phyloP scores from a whole-genome alignment of 2,888 invertebrate species.

The Hermaeophaga mercurialis region DNA sequence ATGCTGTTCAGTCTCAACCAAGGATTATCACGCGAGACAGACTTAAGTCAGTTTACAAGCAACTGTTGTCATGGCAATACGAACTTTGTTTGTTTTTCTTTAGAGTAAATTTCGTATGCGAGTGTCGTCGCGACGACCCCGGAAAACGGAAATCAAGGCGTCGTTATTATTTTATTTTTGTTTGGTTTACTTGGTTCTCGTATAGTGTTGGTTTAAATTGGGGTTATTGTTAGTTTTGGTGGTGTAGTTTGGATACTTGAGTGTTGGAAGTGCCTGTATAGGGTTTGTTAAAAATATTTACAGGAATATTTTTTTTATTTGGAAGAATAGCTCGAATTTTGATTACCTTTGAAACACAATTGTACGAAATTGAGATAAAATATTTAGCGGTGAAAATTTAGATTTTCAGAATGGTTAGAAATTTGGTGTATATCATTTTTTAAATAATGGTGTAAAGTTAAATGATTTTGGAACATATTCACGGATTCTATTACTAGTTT shows the following conservation, averaged over 20 bases:
- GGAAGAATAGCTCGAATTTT: constrained; percentile 11
- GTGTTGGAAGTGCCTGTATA: not conserved
- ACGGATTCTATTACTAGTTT: too few species aligned
- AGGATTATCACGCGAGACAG: constrained; percentile 10
- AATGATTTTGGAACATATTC: too few species aligned
- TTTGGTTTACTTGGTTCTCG: too few species aligned
- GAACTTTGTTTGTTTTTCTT: constrained; percentile 19
- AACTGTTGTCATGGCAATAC: constrained; percentile 29
- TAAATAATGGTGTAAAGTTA: too few species aligned
- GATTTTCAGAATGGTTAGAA: too few species aligned
- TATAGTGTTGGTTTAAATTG: constrained; percentile 8
- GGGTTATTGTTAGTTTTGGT: not conserved
- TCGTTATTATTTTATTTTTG: not conserved
- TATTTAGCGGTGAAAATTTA: too few species aligned
- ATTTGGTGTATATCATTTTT: too few species aligned
- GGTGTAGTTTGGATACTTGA: not conserved
- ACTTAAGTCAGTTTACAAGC: constrained; percentile 29
- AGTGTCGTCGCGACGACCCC: constrained; percentile 7
- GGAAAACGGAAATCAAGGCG: constrained; percentile 4
- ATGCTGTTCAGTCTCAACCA: constrained; percentile 11
- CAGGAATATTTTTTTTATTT: not conserved
- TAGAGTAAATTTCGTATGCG: constrained; percentile 5
- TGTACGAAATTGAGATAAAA: too few species aligned
- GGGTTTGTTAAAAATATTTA: constrained; percentile 3
- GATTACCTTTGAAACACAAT: too few species aligned